Base-by-base conservation (phyloP, 2,888 invertebrate species). In the Omphaloscelis lunosa region DNA sequence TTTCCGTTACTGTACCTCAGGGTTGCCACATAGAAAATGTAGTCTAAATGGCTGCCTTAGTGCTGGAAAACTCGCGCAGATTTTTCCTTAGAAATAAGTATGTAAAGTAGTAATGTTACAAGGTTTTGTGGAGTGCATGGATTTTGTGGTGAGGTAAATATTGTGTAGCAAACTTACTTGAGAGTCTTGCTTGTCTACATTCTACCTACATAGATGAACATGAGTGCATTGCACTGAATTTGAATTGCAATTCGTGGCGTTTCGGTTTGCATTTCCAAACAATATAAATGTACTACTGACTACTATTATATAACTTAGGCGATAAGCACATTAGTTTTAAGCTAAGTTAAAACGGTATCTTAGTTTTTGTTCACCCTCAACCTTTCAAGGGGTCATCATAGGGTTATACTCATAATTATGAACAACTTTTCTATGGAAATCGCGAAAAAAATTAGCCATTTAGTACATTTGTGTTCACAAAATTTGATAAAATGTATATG, bases 71-170 rank as follows among this genome's bases (percentile, higher is more conserved):
- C 23, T 56, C 4, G 61, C 17, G 9, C 5, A 17, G 45, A 75
- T 77, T 77, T 83, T 82, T 77, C 78, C 61, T 75, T 66, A 58
- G 29, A 85, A 77, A 72, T 62, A 75, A 72, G 62, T 76, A 65
- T 65, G 45, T 53, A 9, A 70, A 70, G 34, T 51, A 39, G 72
- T 68, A 76, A 70, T 56, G 66, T 80, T 48, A 62, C 39, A 66
- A 39, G 61, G 27, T 69, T 68, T 61, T 63, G 41, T 61, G 6
- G 59, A 27, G 69, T 58, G 62, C 48, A 48, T 58, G 61, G 51
- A 58, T 80, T 72, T 72, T 84, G 34, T 58, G 27, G 34, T 29
- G 72, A 72, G 63, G 15, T 45, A 39, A 70, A 79, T 45, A 70
- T 70, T 62, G 17, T 45, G 17, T 17, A 27, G 20, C 17, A 17